Percentiles rank a stretch among this genome's conserved stretches.
Evolutionary conservation across 2,888 invertebrate species (phyloP).

Genomic region (Stramonita haemastoma): DNA sequence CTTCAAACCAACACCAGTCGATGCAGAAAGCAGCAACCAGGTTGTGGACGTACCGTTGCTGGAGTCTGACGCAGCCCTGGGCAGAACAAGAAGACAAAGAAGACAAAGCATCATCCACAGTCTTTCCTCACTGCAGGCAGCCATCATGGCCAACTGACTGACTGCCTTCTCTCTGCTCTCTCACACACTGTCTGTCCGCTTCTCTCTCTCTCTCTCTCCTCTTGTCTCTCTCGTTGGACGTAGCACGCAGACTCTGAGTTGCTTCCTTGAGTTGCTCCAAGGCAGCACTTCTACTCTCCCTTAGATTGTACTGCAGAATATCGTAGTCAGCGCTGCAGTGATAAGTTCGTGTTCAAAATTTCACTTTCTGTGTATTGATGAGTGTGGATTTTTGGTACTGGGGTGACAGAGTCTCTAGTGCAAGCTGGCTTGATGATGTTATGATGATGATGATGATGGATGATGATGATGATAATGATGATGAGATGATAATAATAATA

Average conservation of each 20-base stretch:
- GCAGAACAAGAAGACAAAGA: neutral
- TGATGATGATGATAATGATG: too few relatives aligned
- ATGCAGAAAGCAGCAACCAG: neutral
- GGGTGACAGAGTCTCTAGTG: too few relatives aligned
- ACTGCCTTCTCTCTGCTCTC: constrained; percentile 23
- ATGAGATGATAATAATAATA: too few relatives aligned
- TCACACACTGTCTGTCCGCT: neutral
- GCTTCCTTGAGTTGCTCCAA: neutral
- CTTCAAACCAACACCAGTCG: neutral
- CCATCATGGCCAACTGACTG: constrained; percentile 42
- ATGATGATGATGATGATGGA: too few relatives aligned
- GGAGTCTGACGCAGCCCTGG: neutral
- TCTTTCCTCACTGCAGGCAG: neutral
- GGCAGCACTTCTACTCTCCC: neutral
- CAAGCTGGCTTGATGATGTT: too few relatives aligned
- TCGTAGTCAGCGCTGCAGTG: too few relatives aligned
- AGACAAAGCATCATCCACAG: constrained; percentile 3
- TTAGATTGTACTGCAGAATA: neutral
- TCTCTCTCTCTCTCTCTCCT: neutral
- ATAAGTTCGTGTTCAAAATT: too few relatives aligned
- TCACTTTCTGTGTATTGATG: too few relatives aligned
- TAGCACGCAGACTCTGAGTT: neutral
- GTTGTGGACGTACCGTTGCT: constrained; percentile 5
- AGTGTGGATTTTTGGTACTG: too few relatives aligned
- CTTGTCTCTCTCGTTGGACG: neutral